Evolutionary conservation across 2,797 vertebrate species (phyloP), one percentile per base, ranked within the genome.

Genomic region (Pseudomugil gertrudae): DNA sequence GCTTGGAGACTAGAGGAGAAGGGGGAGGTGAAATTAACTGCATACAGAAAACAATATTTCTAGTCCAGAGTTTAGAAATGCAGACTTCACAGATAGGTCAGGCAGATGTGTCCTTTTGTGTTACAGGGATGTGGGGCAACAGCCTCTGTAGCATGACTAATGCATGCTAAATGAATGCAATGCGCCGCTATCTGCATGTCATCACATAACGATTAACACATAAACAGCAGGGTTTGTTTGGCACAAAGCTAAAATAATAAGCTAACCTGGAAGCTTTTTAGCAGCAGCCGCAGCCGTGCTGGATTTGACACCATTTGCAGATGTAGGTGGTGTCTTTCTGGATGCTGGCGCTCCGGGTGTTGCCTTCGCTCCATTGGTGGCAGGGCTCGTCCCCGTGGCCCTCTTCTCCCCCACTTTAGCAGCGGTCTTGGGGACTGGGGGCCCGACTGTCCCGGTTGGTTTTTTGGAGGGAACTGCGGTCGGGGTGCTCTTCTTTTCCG

Each of bases 381-480:
- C 19, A 0, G 80, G 27, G 1, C 53, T 4, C 1, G 57, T 19
- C 23, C 81, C 86, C 0, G 72, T 9, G 15, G 92, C 60, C 78
- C 92, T 94, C 84, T 90, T 93, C 69, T 94, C 94, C 19, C 64
- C 76, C 15, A 84, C 75, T 87, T 93, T 94, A 36, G 51, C 7
- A 0, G 52, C 14, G 50, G 55, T 74, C 72, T 84, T 93, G 55
- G 87, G 14, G 13, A 80, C 65, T 0, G 57, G 48, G 7, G 71
- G 60, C 0, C 57, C 63, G 0, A 68, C 62, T 1, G 68, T 32
- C n/a, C 69, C 76, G 4, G 73, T 50, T 40, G 92, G 24, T 77
- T 90, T 93, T 84, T 91, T 94, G 56, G 85, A 2, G 0, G 84
- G 21, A 9, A 84, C 69, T 15, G 86, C 50, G 50, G 81, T 80